These are phyloP conservation scores for Pagrus major DNA, from an alignment of 2,113 vertebrate species.

Conservation along the genomic window DNA sequence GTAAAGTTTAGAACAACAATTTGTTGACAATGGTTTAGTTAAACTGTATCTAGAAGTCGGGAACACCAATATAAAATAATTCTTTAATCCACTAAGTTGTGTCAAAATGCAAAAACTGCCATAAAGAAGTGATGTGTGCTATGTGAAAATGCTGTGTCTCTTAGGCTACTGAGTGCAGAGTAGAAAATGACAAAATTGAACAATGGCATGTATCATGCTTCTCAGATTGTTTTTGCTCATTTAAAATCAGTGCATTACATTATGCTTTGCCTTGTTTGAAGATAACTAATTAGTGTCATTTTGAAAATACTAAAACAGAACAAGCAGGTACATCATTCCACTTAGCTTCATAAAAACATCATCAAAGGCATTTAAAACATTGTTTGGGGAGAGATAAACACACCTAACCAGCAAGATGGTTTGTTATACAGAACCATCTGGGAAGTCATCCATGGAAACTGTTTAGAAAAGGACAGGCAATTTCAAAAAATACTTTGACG, in stretches of 20 bases:
- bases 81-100: neutral
- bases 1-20: neutral
- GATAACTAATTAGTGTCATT: slow-evolving; percentile 3
- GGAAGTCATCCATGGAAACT: too few relatives aligned
- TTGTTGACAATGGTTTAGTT: neutral
- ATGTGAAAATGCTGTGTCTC: neutral
- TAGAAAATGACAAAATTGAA: neutral
- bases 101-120: neutral
- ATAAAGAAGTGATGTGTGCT: neutral
- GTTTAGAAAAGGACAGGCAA: too few relatives aligned
- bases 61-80: neutral
- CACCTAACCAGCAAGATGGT: too few relatives aligned
- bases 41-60: neutral
- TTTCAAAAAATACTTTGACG: too few relatives aligned
- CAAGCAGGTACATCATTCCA: neutral
- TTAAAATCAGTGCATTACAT: neutral
- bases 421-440: too few relatives aligned
- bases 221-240: neutral
- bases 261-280: neutral
- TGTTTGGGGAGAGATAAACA: neutral
- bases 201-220: neutral
- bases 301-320: slow-evolving; percentile 17
- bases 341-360: neutral
- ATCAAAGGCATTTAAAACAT: slow-evolving; percentile 9
- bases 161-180: neutral